Percentiles rank a stretch among this genome's conserved stretches.
Evolutionary conservation across 1,140 invertebrate species (phyloP).

Genomic region (Streblospio benedicti): DNA sequence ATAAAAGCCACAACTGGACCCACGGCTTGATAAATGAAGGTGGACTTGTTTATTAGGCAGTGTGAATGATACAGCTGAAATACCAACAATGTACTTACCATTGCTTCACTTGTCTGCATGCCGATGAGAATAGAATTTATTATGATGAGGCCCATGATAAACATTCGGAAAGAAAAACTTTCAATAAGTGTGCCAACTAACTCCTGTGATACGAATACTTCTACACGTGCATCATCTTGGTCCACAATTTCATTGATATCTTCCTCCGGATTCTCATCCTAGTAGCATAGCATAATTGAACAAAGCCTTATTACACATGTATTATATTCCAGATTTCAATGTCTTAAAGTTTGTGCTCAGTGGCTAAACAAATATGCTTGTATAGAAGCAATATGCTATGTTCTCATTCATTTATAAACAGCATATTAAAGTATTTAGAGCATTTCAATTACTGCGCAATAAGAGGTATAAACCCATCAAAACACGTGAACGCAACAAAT

Average conservation of each 20-base stretch:
- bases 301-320: not conserved
- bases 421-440: too few species aligned
- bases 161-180: slow-evolving; percentile 11
- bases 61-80: not conserved
- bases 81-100: slow-evolving; percentile 6
- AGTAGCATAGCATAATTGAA: not conserved
- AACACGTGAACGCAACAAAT: too few species aligned
- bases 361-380: too few species aligned
- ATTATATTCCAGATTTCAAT: too few species aligned
- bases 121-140: slow-evolving; percentile 13
- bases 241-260: slow-evolving; percentile 18
- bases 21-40: too few species aligned
- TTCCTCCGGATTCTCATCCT: slow-evolving; percentile 11
- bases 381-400: too few species aligned
- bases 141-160: slow-evolving; percentile 8
- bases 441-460: too few species aligned
- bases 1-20: too few species aligned
- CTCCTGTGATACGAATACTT: not conserved
- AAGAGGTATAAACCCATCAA: too few species aligned
- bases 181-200: slow-evolving; percentile 5
- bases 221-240: slow-evolving; percentile 10
- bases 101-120: slow-evolving; percentile 8
- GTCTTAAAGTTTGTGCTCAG: too few species aligned
- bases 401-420: too few species aligned
- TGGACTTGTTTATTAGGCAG: not conserved